Evolutionary conservation across 2,888 invertebrate genomes (phyloP).

Genomic region (Coenonympha glycerion): DNA sequence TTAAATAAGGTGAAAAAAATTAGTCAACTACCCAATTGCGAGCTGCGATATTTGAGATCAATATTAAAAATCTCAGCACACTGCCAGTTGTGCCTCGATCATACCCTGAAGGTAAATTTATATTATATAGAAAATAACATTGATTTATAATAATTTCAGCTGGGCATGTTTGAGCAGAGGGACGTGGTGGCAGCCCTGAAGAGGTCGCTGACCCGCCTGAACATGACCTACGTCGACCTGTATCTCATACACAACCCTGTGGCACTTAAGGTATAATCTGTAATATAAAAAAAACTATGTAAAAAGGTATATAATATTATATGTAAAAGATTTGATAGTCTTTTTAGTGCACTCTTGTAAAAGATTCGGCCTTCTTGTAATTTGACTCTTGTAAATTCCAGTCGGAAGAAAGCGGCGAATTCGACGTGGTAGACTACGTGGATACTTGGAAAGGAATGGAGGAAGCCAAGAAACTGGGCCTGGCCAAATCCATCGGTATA

Average conservation of each 20-base stretch:
- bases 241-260: constrained; percentile 75
- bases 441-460: constrained; percentile 86
- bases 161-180: constrained; percentile 44
- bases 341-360: no score
- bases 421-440: constrained; percentile 78
- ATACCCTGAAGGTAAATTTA: no score
- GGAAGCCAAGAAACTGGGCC: constrained; percentile 77
- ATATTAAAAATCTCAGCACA: no score
- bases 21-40: no score
- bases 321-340: no score
- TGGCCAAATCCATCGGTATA: constrained; percentile 79
- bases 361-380: no score
- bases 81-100: no score
- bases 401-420: constrained; percentile 39
- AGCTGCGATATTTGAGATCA: no score
- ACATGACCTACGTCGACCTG: constrained; percentile 71
- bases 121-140: no score
- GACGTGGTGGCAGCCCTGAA: constrained; percentile 45
- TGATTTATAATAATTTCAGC: constrained; percentile 38
- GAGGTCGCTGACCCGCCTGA: constrained; percentile 63
- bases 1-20: no score
- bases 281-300: no score
- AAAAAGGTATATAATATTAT: no score
- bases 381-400: constrained; percentile 27
- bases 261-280: constrained; percentile 48